Evolutionary conservation across 2,113 vertebrate species (phyloP).

Genomic region (Glaucomys volans): DNA sequence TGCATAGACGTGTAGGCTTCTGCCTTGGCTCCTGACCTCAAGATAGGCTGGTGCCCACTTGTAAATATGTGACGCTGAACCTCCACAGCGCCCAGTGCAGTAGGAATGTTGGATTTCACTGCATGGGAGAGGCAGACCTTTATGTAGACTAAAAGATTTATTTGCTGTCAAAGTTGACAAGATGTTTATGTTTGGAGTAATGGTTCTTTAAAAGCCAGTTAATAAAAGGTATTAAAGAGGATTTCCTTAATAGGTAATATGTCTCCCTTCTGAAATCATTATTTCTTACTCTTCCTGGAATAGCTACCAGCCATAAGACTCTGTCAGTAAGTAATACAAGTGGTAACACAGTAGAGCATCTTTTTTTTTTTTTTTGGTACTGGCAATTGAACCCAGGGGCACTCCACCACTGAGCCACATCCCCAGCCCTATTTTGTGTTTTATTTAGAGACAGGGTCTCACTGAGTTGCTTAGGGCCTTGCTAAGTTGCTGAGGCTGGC

Average conservation of each 20-base stretch:
- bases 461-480: too few relatives aligned
- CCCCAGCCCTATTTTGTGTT: too few relatives aligned
- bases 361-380: too few relatives aligned
- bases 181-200: neutral
- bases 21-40: neutral
- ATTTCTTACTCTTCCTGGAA: neutral
- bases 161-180: slow-evolving; percentile 50
- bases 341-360: neutral
- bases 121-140: neutral
- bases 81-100: neutral
- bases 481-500: too few relatives aligned
- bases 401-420: too few relatives aligned
- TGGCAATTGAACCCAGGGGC: too few relatives aligned
- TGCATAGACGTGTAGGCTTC: neutral
- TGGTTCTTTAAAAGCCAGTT: neutral
- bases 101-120: slow-evolving; percentile 16
- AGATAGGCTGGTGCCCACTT: neutral
- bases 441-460: too few relatives aligned
- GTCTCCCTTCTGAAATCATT: slow-evolving; percentile 12
- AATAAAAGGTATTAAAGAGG: slow-evolving; percentile 40
- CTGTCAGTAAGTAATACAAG: slow-evolving; percentile 7
- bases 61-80: slow-evolving; percentile 10
- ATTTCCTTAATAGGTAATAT: slow-evolving; percentile 40
- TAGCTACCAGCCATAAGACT: neutral
- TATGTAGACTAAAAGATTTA: neutral